phyloP scores from a whole-genome alignment of 2,113 vertebrate genomes.

The Hiodon tergisus region DNA sequence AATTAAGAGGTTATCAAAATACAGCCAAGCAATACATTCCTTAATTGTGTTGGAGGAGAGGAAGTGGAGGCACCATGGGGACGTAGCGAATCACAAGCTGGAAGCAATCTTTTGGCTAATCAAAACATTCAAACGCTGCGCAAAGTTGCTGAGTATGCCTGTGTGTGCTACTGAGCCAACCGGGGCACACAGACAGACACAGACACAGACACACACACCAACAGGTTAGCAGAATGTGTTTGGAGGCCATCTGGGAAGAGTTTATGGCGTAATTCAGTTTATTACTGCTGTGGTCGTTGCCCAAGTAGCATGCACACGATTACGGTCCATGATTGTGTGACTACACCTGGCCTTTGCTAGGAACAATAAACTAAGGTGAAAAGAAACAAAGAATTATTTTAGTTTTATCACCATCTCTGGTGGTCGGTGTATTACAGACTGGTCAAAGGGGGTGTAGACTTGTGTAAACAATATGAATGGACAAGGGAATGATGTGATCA shows the following conservation, averaged over 20 bases:
- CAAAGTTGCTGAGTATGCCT: constrained; percentile 8
- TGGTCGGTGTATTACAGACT: constrained; percentile 36
- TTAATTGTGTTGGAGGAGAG: constrained; percentile 59
- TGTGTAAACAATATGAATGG: constrained; percentile 6
- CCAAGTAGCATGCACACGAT: constrained; percentile 20
- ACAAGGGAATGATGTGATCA: too few species aligned
- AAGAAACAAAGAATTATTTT: constrained; percentile 66
- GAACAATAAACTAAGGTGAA: constrained; percentile 65
- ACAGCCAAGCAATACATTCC: constrained; percentile 61
- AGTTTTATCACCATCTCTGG: constrained; percentile 66
- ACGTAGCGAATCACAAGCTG: constrained; percentile 64
- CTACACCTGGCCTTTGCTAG: constrained; percentile 52
- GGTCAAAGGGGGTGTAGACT: background rate
- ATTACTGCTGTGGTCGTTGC: constrained; percentile 35
- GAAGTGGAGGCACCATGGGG: constrained; percentile 53
- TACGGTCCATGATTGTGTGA: constrained; percentile 14
- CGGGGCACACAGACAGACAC: constrained; percentile 32
- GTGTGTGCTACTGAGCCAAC: constrained; percentile 35
- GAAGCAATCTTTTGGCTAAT: constrained; percentile 62
- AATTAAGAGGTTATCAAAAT: constrained; percentile 69
- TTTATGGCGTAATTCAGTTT: constrained; percentile 33
- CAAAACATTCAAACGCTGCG: constrained; percentile 56
- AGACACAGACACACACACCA: constrained; percentile 41
- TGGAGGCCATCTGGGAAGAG: constrained; percentile 57
- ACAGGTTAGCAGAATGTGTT: constrained; percentile 50